Evolutionary conservation across 1,140 invertebrate species (phyloP).

Genomic region (Berghia stephanieae): DNA sequence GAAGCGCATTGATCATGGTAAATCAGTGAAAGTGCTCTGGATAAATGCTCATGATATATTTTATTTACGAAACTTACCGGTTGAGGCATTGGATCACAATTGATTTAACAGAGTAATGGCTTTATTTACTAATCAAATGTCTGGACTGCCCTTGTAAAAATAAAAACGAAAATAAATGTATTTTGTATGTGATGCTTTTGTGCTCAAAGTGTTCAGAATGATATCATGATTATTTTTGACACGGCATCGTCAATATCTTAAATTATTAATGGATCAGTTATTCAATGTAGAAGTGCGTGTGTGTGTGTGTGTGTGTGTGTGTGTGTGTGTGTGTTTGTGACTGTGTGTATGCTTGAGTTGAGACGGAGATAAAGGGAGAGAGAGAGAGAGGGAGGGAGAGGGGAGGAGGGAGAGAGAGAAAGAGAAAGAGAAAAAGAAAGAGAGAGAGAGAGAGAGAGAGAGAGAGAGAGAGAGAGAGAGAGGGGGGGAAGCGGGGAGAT

Average conservation of each 20-base stretch:
- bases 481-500: neutral
- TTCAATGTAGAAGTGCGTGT: neutral
- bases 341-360: neutral
- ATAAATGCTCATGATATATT: too few relatives aligned
- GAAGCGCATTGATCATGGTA: too few relatives aligned
- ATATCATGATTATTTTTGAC: neutral
- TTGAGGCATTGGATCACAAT: too few relatives aligned
- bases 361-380: neutral
- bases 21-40: too few relatives aligned
- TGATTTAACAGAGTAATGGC: too few relatives aligned
- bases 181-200: neutral
- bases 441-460: neutral
- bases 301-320: neutral
- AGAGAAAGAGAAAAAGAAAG: neutral
- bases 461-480: slow-evolving; percentile 11
- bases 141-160: too few relatives aligned
- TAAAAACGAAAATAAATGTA: neutral
- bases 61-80: too few relatives aligned
- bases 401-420: neutral
- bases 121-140: too few relatives aligned
- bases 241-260: neutral
- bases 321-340: too few relatives aligned
- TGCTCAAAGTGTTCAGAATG: neutral
- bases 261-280: neutral
- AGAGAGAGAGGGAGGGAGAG: neutral